A percentile compares a stretch with the other conserved stretches of the same genome.
Conservation (phyloP, 2,113 vertebrate species). For the Sphyrna mokarran region DNA sequence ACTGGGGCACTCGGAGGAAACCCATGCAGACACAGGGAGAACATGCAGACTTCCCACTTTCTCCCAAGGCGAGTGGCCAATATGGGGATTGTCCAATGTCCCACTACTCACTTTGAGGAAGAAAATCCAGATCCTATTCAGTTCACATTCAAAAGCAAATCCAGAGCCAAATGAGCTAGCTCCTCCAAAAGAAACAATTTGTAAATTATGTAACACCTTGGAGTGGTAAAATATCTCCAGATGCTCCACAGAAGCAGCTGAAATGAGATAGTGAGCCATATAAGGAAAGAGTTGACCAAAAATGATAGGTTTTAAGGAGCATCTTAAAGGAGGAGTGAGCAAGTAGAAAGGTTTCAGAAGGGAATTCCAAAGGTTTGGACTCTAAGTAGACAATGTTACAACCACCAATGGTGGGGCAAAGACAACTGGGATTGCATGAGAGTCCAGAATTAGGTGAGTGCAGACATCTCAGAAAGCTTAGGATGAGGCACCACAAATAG, state of each 20-base stretch:
- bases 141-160: background rate
- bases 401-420: background rate
- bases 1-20: too few relatives aligned
- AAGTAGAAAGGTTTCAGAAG: background rate
- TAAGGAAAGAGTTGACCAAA: background rate
- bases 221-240: background rate
- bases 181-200: background rate
- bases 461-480: background rate
- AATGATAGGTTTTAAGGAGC: background rate
- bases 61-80: too few relatives aligned
- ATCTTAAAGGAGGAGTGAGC: too few relatives aligned
- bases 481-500: background rate
- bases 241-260: background rate
- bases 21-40: too few relatives aligned
- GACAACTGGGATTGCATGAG: background rate
- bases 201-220: background rate
- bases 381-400: background rate
- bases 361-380: background rate
- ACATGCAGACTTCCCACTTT: too few relatives aligned
- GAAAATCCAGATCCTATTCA: background rate
- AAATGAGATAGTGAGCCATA: background rate
- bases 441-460: background rate
- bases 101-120: too few relatives aligned
- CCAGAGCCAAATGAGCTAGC: background rate
- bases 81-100: too few relatives aligned